Conservation (phyloP, 2,888 invertebrate species). For the Tromatobia lineatoria region DNA sequence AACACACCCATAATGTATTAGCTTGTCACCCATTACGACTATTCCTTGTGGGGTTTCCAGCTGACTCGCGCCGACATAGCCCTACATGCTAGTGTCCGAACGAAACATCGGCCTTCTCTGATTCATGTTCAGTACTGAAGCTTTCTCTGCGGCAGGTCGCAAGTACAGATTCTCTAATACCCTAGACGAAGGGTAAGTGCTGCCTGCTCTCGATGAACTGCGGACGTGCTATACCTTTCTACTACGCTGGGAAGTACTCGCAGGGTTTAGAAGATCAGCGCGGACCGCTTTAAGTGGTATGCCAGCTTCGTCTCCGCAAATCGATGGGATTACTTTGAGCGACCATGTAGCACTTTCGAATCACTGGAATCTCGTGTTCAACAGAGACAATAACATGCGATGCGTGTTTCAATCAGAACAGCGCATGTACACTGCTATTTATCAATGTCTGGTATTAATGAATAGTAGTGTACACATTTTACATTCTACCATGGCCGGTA, state of each 20-base stretch:
- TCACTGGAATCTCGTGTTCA: slow-evolving; percentile 33
- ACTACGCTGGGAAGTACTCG: neutral
- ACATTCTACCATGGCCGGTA: neutral
- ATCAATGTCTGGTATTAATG: too few relatives aligned
- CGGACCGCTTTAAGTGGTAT: slow-evolving; percentile 42
- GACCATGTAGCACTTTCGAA: slow-evolving; percentile 49
- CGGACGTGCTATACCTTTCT: neutral
- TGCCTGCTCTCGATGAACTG: slow-evolving; percentile 23
- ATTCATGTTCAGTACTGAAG: neutral
- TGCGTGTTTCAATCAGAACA: slow-evolving; percentile 18
- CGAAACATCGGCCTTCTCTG: neutral
- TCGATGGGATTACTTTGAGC: slow-evolving; percentile 60
- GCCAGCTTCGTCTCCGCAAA: slow-evolving; percentile 47
- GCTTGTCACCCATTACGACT: neutral
- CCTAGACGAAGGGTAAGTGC: slow-evolving; percentile 50
- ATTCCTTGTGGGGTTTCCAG: neutral
- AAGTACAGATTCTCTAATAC: slow-evolving; percentile 44
- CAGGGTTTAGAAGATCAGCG: slow-evolving; percentile 28
- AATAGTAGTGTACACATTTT: neutral
- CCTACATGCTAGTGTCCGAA: neutral
- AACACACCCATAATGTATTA: neutral
- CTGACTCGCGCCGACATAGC: too few relatives aligned
- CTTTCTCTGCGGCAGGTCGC: neutral
- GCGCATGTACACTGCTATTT: too few relatives aligned
- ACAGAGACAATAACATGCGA: slow-evolving; percentile 39